These are phyloP conservation scores for Macroglossus sobrinus DNA, from an alignment of 2,113 vertebrate genomes.

Conservation along the genomic window DNA sequence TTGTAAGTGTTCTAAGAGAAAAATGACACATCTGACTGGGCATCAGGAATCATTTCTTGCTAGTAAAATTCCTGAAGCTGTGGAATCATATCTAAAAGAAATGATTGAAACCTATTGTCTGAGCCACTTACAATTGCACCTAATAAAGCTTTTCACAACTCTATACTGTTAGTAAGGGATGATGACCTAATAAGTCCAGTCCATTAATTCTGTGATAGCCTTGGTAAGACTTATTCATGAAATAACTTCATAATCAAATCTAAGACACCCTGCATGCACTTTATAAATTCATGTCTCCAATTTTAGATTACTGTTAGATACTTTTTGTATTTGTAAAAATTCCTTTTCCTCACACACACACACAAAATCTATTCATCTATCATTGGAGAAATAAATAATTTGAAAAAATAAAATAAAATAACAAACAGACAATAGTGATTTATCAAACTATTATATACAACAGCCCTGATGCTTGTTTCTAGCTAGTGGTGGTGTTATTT, in stretches of 20 bases:
- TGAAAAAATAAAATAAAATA: constrained; percentile 45
- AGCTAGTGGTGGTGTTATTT: not conserved
- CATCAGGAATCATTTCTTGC: constrained; percentile 29
- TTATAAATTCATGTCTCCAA: constrained; percentile 24
- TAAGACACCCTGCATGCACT: constrained; percentile 28
- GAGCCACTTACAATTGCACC: constrained; percentile 35
- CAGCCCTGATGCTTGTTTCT: not conserved
- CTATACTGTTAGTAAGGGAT: constrained; percentile 10
- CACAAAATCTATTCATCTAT: not conserved
- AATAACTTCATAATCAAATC: constrained; percentile 64
- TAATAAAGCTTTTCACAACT: constrained; percentile 60
- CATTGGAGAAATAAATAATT: not conserved
- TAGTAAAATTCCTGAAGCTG: constrained; percentile 47
- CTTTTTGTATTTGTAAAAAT: not conserved
- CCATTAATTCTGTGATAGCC: constrained; percentile 52
- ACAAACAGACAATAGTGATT: not conserved
- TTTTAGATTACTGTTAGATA: constrained; percentile 31
- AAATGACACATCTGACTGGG: constrained; percentile 1
- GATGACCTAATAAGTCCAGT: constrained; percentile 57
- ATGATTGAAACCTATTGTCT: constrained; percentile 58
- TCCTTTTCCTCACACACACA: not conserved
- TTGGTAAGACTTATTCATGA: constrained; percentile 28
- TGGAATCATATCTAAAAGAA: constrained; percentile 50
- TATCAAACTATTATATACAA: constrained; percentile 16
- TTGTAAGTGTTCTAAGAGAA: constrained; percentile 2